Evolutionary conservation across 23 tunicate species (phyloP), one percentile per base, ranked within the genome.

Genomic region (Diplosoma virens): DNA sequence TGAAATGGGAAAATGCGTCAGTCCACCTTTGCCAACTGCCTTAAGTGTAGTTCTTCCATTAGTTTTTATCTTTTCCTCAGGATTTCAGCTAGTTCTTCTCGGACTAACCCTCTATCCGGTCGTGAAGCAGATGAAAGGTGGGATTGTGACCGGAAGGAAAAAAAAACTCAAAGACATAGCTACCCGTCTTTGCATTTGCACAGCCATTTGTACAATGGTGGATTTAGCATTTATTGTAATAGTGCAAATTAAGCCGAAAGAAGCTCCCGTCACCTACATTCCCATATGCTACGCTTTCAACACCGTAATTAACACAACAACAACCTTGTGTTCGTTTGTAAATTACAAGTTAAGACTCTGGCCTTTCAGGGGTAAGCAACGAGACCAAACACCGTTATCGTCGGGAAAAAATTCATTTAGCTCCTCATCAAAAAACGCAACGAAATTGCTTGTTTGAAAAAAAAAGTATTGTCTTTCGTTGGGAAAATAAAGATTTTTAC

Each of bases 221-320:
- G 87, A 82, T 64, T 1, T 82, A 0, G 18, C 61, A 23, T 82
- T 82, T 47, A 1, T 82, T 41, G 25, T 47, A 3, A 34, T 74
- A 5, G 6, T 78, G 0, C 47, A 25, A 48, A 48, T 7, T 25
- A 63, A 64, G 75, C 80, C 80, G 21, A 1, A 23, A 16, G 71
- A 58, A 2, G 86, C 74, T 9, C 22, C 86, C 29, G 29, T 81
- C 59, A 81, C 72, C 32, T 81, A 41, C 37, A 71, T 81, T 33
- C 86, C 86, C 0, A 72, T 81, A 29, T 81, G 86, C 35, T 81
- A 81, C 60, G 86, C 86, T 25, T 70, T 81, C 20, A 81, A 81
- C 77, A 81, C 79, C 0, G 59, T 72, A 23, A 68, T 81, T 18
- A 81, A 81, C 59, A 73, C 74, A 20, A 30, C 33, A 25, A 30